These are phyloP conservation scores for Crepidodera aurea DNA, from an alignment of 2,888 invertebrate species.

Conservation along the genomic window DNA sequence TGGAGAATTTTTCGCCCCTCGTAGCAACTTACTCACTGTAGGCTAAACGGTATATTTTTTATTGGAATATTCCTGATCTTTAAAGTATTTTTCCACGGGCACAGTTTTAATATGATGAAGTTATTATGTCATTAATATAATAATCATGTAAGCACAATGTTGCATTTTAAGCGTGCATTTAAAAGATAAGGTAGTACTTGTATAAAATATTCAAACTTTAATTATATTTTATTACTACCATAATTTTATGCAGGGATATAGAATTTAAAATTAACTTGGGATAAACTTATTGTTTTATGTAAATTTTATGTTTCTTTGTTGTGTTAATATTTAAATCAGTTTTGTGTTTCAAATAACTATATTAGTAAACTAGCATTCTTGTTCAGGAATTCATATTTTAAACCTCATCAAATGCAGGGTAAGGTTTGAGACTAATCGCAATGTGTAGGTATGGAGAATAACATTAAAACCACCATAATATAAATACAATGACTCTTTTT, in stretches of 20 bases:
- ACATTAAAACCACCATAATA: no score
- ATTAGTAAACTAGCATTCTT: slow-evolving; percentile 4
- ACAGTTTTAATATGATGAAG: slow-evolving; percentile 10
- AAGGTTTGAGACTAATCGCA: no score
- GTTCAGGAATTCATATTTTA: slow-evolving; percentile 8
- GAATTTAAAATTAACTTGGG: slow-evolving; percentile 10
- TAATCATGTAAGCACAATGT: slow-evolving; percentile 19
- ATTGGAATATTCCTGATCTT: background rate
- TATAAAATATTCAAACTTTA: slow-evolving; percentile 22
- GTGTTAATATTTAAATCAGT: slow-evolving; percentile 16
- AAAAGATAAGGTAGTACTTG: slow-evolving; percentile 18
- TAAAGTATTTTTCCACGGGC: background rate
- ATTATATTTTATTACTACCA: slow-evolving; percentile 25
- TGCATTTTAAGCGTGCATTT: slow-evolving; percentile 14
- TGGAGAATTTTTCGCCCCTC: background rate
- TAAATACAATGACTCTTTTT: no score
- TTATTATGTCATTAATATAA: slow-evolving; percentile 23
- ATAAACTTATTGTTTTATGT: slow-evolving; percentile 18
- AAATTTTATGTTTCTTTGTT: slow-evolving; percentile 18
- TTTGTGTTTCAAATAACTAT: slow-evolving; percentile 14
- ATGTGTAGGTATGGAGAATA: no score
- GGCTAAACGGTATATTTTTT: background rate
- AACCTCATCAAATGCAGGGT: slow-evolving; percentile 7
- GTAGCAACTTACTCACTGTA: background rate
- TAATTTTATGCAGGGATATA: slow-evolving; percentile 16